These are phyloP conservation scores for Poeciliopsis infans DNA, from an alignment of 2,797 vertebrate species.

Conservation along the genomic window DNA sequence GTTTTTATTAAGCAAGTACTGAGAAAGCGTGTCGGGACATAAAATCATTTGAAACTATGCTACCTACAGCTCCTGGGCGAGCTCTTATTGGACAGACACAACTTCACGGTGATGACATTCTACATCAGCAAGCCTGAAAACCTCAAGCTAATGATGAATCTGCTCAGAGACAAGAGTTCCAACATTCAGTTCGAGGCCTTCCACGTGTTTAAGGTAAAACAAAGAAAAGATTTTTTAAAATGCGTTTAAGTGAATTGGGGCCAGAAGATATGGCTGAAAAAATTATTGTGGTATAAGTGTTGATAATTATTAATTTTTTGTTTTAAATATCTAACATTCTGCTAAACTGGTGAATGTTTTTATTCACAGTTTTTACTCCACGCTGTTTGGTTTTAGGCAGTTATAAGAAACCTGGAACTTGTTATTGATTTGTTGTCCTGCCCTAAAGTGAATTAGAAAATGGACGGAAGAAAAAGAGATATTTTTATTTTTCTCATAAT, in stretches of 20 bases:
- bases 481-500: not conserved
- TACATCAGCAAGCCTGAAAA: slow-evolving; percentile 98
- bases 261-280: too few relatives aligned
- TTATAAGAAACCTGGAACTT: too few relatives aligned
- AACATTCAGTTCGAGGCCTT: slow-evolving; percentile 99
- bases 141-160: slow-evolving; percentile 97
- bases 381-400: too few relatives aligned
- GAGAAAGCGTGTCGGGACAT: not conserved
- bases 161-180: slow-evolving; percentile 93
- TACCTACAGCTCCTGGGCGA: slow-evolving; percentile 88
- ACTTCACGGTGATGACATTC: slow-evolving; percentile 95
- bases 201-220: slow-evolving; percentile 95
- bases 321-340: too few relatives aligned
- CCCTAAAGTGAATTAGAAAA: not conserved
- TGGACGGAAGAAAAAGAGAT: not conserved
- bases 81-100: slow-evolving; percentile 92
- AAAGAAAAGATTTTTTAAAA: not conserved
- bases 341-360: too few relatives aligned
- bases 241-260: not conserved
- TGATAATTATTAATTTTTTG: too few relatives aligned
- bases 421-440: too few relatives aligned
- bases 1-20: not conserved
- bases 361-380: too few relatives aligned
- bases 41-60: not conserved
- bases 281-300: too few relatives aligned